Conservation (phyloP, 2,113 vertebrate species). For the Axis porcinus region DNA sequence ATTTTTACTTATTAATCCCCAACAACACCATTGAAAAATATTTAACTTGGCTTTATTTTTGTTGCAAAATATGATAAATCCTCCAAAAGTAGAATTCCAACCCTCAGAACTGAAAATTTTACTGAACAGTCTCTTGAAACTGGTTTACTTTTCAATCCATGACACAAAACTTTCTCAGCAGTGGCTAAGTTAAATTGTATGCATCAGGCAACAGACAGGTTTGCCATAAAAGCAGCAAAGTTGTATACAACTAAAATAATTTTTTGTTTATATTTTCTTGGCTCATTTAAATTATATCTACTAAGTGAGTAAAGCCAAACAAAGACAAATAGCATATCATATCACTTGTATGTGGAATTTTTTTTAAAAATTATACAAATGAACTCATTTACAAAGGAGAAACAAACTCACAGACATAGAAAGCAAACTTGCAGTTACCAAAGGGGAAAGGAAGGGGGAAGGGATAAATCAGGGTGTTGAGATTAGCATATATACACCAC, state of each 20-base stretch:
- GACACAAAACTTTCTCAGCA: neutral
- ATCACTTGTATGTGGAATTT: neutral
- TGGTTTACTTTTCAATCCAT: neutral
- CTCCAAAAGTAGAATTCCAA: neutral
- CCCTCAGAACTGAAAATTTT: neutral
- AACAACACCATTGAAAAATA: neutral
- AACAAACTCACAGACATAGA: neutral
- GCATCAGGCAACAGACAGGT: neutral
- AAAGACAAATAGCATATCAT: neutral
- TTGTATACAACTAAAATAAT: neutral
- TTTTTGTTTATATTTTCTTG: neutral
- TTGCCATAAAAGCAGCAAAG: neutral
- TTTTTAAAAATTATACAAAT: neutral
- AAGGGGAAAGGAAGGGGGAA: neutral
- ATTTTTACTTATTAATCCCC: neutral
- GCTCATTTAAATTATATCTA: neutral
- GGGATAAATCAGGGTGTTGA: neutral
- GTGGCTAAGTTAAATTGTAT: neutral
- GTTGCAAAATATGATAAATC: neutral
- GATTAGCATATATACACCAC: neutral
- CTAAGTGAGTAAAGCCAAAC: neutral
- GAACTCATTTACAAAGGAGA: neutral
- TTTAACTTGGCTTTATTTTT: neutral
- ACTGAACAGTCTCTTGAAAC: neutral
- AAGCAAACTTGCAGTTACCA: neutral